A percentile compares a stretch with the other conserved stretches of the same genome.
Evolutionary conservation across 2,797 vertebrate genomes (phyloP).

Genomic region (Diplodus puntazzo): DNA sequence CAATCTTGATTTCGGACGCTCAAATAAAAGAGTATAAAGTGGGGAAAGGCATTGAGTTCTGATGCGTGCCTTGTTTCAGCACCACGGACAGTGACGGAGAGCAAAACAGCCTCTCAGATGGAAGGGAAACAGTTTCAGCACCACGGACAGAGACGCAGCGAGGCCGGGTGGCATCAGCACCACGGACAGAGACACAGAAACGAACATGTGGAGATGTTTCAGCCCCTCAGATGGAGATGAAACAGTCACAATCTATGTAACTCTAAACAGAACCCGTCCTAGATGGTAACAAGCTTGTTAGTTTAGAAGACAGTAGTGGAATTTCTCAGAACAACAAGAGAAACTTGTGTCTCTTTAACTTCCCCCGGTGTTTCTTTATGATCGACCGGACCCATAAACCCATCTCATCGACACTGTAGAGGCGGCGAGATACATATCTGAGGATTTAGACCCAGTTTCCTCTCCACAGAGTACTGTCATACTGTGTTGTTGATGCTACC

Average conservation of each 20-base stretch:
- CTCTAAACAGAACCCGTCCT: too few species aligned
- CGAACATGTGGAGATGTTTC: too few species aligned
- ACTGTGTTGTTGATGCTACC: not conserved
- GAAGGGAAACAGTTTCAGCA: constrained; percentile 14
- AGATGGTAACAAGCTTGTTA: not conserved
- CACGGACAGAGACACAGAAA: not conserved
- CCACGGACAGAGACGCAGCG: constrained; percentile 14
- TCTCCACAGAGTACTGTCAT: not conserved
- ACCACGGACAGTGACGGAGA: constrained; percentile 1
- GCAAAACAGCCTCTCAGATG: too few species aligned
- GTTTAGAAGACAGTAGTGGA: not conserved
- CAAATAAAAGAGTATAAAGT: too few species aligned
- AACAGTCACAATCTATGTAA: too few species aligned
- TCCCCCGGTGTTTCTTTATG: not conserved
- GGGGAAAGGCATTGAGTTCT: not conserved
- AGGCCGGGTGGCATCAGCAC: too few species aligned
- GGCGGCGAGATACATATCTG: too few species aligned
- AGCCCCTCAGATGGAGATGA: too few species aligned
- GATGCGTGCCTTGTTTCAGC: not conserved
- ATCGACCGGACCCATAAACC: not conserved
- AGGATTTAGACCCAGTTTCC: not conserved
- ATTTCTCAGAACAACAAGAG: not conserved
- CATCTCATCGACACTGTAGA: too few species aligned
- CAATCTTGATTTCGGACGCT: too few species aligned
- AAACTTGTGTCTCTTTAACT: not conserved